These are phyloP conservation scores for Dendrocincla tyrannina DNA, from an alignment of 2,797 vertebrate species.

Conservation along the genomic window DNA sequence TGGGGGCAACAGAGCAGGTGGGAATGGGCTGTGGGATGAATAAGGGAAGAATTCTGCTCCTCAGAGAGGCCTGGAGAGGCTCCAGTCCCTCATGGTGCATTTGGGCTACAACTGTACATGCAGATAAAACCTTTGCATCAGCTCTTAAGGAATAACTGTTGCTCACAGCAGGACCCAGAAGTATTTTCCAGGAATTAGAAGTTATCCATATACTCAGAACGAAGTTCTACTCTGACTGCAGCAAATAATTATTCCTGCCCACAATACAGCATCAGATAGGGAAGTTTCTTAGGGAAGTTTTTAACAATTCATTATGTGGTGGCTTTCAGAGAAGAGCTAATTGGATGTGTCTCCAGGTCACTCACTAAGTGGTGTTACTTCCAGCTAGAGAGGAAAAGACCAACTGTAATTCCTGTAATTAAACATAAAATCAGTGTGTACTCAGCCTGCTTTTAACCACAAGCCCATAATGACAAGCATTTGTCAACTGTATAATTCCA, in stretches of 20 bases:
- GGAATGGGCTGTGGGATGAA: background rate
- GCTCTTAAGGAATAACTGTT: background rate
- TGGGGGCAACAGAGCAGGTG: background rate
- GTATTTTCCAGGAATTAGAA: background rate
- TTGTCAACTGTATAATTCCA: background rate
- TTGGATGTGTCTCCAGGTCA: constrained; percentile 13
- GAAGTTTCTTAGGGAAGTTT: background rate
- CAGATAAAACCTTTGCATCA: background rate
- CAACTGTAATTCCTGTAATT: background rate
- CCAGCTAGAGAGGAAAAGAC: background rate
- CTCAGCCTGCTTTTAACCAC: background rate
- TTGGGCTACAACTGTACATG: background rate
- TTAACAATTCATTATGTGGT: constrained; percentile 13
- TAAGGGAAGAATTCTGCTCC: background rate
- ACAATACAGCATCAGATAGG: background rate
- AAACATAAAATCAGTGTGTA: background rate
- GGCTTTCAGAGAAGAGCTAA: constrained; percentile 17
- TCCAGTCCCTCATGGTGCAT: background rate
- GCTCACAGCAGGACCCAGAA: background rate
- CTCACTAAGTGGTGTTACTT: background rate
- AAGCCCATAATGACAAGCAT: background rate
- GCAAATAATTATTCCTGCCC: background rate
- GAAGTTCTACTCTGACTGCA: background rate
- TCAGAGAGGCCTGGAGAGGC: background rate
- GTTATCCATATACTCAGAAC: background rate